Percentiles rank a stretch among this genome's conserved stretches.
Evolutionary conservation across 2,888 invertebrate species (phyloP).

Genomic region (Hecatera dysodea): DNA sequence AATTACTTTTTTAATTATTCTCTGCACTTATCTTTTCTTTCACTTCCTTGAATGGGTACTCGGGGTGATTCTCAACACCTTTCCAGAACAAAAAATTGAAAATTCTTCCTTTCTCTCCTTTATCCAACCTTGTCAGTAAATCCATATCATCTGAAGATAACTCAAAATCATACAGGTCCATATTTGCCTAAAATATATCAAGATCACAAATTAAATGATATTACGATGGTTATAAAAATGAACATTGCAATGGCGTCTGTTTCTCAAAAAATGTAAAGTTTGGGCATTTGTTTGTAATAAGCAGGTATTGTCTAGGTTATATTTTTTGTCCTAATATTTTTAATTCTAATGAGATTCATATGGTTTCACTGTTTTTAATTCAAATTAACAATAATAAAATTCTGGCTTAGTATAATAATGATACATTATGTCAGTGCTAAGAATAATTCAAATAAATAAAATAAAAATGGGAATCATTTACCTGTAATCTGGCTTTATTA

Average conservation of each 20-base stretch:
- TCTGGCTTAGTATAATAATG: too few species aligned
- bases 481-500: conserved; percentile 92
- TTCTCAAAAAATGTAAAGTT: too few species aligned
- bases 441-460: too few species aligned
- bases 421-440: too few species aligned
- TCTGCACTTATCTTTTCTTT: neutral
- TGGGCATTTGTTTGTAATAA: too few species aligned
- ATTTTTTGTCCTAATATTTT: too few species aligned
- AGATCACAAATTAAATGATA: neutral
- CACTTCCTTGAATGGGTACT: conserved; percentile 91
- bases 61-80: conserved; percentile 93
- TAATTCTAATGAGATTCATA: too few species aligned
- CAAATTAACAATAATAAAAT: too few species aligned
- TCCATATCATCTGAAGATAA: conserved; percentile 90
- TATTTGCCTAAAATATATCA: conserved; percentile 89
- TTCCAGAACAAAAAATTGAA: conserved; percentile 93
- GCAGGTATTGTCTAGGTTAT: too few species aligned
- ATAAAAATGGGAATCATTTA: conserved; percentile 63
- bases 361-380: too few species aligned
- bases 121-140: conserved; percentile 90
- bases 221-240: neutral
- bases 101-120: conserved; percentile 92
- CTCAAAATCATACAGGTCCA: conserved; percentile 92
- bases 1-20: neutral
- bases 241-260: neutral